These are phyloP conservation scores for Pemphigus obesinymphae DNA, from an alignment of 1,140 invertebrate genomes.

Conservation along the genomic window DNA sequence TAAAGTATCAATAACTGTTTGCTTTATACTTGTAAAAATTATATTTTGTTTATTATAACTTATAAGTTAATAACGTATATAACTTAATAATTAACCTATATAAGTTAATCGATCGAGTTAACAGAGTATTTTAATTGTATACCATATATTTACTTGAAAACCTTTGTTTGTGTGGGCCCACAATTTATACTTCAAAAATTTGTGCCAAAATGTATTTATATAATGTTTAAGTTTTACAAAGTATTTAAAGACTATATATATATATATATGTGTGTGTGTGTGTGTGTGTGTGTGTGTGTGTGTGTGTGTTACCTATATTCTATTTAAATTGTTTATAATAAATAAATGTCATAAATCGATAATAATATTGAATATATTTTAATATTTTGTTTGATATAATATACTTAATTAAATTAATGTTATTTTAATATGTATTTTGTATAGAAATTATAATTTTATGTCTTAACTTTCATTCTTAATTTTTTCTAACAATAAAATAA, in stretches of 20 bases:
- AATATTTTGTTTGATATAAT: not conserved
- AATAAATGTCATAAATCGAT: not conserved
- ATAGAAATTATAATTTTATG: not conserved
- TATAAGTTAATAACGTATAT: no score
- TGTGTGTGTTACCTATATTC: not conserved
- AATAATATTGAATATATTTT: not conserved
- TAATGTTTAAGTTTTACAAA: not conserved
- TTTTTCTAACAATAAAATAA: not conserved
- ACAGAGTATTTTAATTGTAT: not conserved
- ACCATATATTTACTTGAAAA: not conserved
- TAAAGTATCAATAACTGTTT: no score
- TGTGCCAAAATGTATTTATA: slow-evolving; percentile 7
- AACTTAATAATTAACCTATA: no score
- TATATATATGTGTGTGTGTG: no score
- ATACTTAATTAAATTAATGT: not conserved
- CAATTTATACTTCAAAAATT: not conserved
- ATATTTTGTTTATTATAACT: no score
- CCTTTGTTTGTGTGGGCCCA: not conserved
- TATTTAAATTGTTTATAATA: slow-evolving; percentile 3
- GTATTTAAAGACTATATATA: not conserved
- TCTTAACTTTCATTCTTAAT: not conserved
- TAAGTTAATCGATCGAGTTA: no score
- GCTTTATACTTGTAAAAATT: no score
- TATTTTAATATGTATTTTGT: slow-evolving; percentile 9
- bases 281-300: no score